Evolutionary conservation across 1,140 invertebrate genomes (phyloP), one percentile per base, ranked within the genome.

Genomic region (Drosophila kepulauana): DNA sequence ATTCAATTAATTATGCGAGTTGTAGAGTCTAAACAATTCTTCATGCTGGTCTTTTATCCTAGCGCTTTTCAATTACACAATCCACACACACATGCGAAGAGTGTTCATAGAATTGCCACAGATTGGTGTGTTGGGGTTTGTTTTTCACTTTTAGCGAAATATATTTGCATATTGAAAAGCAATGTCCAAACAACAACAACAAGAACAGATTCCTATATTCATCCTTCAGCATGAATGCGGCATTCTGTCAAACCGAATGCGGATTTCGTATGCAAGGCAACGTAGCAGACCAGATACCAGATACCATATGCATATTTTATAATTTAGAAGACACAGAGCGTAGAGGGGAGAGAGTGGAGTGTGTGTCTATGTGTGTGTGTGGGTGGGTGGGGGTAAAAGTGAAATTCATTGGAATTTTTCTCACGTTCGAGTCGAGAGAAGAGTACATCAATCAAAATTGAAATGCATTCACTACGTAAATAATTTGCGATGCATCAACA

Each of bases 361-460:
- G 5, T 46, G 13, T 13, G 43, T 25, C 20, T 25, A 15, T 49
- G 8, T 28, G 7, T 11, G 57, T 30, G 25, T 13, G 15, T 25
- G 20, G 20, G 20, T 25, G 33, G 38, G 33, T 30, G 68, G 62
- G 62, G 62, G 77, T 67, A 80, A 87, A 84, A 70, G 72, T 88
- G 72, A 88, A 80, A 87, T 87, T 82, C 77, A 87, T 88, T 48
- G 30, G 64, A 28, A 89, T 88, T 88, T 81, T 65, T 43, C 70
- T 75, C 85, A 81, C 85, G 84, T 80, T 57, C 65, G 20, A 51
- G 72, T 61, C 65, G 28, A 51, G 72, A 72, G 59, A 33, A 25
- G 30, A 82, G 82, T 88, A 66, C 84, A 89, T 88, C 84, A 81
- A 88, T 88, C 85, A 88, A 78, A 57, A 78, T 75, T 58, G 64